A percentile compares a stretch with the other conserved stretches of the same genome.
phyloP scores from a whole-genome alignment of 2,797 vertebrate species.

The Anabacerthia variegaticeps region DNA sequence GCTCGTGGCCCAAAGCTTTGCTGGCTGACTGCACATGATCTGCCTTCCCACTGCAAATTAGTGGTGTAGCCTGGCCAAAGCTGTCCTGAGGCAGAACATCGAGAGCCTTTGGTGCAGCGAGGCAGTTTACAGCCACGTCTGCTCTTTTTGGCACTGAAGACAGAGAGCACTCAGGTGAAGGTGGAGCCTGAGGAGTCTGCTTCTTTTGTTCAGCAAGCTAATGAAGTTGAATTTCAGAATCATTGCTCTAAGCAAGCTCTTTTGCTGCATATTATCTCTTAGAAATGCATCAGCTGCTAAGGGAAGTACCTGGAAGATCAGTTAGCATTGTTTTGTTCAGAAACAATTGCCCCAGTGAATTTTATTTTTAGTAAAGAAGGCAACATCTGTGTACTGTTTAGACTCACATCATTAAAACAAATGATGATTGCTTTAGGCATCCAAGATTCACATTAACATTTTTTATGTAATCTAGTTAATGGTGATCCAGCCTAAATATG shows the following conservation, averaged over 20 bases:
- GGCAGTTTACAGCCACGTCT: rapidly evolving
- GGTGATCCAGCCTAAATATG: neutral
- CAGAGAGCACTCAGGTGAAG: neutral
- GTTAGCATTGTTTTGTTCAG: neutral
- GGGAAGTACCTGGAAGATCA: neutral
- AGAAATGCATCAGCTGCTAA: neutral
- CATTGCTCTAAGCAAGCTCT: neutral
- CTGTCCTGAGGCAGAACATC: neutral
- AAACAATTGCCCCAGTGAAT: neutral
- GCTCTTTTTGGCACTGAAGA: neutral
- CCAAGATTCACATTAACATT: neutral
- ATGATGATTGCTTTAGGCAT: neutral
- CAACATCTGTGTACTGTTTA: neutral
- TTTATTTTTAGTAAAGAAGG: neutral
- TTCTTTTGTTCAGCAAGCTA: neutral
- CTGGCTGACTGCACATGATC: neutral
- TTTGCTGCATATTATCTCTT: neutral
- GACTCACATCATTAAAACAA: neutral
- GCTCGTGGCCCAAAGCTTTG: neutral
- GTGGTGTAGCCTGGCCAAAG: neutral
- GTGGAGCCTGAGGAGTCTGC: rapidly evolving
- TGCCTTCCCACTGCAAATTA: neutral
- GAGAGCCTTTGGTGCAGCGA: neutral
- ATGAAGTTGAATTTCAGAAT: neutral
- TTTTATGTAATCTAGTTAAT: neutral